Conservation (phyloP, 1,140 invertebrate species). For the Tetragonula clypearis region DNA sequence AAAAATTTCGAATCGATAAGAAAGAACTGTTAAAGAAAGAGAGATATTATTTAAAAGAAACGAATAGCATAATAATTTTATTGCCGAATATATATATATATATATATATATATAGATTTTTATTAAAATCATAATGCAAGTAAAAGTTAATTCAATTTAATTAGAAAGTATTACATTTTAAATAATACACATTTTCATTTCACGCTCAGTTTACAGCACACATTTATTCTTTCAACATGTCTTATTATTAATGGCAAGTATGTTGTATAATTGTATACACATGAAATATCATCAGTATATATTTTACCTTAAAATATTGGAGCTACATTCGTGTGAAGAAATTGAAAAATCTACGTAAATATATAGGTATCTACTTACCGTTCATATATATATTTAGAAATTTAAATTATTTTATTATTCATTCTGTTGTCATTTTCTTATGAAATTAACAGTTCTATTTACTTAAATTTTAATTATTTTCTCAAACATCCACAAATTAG, state of each 20-base stretch:
- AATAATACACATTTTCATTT: not conserved
- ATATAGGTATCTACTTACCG: not conserved
- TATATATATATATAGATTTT: no score
- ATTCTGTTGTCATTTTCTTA: not conserved
- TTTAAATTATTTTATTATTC: not conserved
- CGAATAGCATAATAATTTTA: no score
- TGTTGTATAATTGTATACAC: no score
- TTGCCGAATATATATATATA: no score
- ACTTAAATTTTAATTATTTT: no score
- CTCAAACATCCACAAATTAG: no score
- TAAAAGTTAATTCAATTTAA: not conserved
- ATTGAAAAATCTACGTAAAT: not conserved
- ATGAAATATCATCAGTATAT: no score
- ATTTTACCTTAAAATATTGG: no score
- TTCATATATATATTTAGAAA: not conserved
- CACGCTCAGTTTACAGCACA: not conserved
- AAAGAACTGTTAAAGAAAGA: not conserved
- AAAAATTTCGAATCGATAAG: constrained; percentile 23
- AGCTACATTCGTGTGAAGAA: not conserved
- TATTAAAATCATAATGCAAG: not conserved
- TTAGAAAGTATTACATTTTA: not conserved
- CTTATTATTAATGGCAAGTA: no score
- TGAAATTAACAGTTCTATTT: no score
- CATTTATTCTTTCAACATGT: not conserved
- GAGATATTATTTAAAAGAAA: not conserved